Conservation (phyloP, 2,113 vertebrate species). For the Platysternon megacephalum region DNA sequence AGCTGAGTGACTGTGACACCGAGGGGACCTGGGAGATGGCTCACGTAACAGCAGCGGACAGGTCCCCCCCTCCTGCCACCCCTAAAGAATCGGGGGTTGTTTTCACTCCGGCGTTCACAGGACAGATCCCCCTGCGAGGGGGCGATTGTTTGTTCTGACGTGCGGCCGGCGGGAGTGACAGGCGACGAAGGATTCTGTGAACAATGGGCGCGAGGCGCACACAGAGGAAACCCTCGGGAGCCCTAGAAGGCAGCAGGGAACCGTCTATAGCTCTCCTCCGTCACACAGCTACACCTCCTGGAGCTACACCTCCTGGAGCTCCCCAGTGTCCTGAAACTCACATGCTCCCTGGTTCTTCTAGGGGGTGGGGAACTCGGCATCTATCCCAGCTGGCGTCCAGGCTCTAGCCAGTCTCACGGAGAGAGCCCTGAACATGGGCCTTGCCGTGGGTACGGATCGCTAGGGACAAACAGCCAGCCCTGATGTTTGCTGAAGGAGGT, state of each 20-base stretch:
- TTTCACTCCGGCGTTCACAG: background rate
- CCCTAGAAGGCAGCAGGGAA: background rate
- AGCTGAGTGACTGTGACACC: constrained; percentile 51
- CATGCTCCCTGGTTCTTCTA: background rate
- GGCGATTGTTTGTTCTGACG: background rate
- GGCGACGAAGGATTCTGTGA: background rate
- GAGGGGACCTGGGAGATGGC: constrained; percentile 4
- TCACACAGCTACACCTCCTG: background rate
- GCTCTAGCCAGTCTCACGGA: background rate
- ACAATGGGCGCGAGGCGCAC: background rate
- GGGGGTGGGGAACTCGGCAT: background rate
- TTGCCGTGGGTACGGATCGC: background rate
- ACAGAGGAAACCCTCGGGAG: background rate
- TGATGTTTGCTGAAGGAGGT: background rate
- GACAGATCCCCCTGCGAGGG: background rate
- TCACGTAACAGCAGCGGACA: constrained; percentile 33
- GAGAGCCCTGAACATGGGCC: background rate
- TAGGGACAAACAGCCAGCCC: background rate
- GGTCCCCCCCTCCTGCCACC: background rate
- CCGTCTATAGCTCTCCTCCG: background rate
- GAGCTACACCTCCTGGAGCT: background rate
- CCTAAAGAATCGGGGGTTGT: background rate
- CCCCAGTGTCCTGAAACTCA: background rate
- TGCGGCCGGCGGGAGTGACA: background rate
- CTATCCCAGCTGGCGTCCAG: background rate